Conservation (phyloP, 2,797 vertebrate species). For the Pangasius larnaudii region DNA sequence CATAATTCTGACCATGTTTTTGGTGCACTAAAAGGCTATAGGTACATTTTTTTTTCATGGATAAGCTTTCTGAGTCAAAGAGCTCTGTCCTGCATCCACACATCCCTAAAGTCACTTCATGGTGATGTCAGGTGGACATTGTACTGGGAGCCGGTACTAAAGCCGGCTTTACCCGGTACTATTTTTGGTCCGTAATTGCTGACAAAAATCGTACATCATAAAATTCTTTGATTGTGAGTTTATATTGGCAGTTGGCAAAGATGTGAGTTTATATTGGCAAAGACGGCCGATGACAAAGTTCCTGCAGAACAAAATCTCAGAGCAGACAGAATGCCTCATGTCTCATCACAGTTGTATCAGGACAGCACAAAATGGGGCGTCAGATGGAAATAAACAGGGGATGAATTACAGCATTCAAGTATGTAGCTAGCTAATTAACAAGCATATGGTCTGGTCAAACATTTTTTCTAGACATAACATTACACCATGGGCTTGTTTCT, state of each 20-base stretch:
- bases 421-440: background rate
- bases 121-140: background rate
- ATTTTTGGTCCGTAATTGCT: background rate
- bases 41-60: background rate
- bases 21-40: background rate
- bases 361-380: background rate
- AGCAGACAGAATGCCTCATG: background rate
- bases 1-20: background rate
- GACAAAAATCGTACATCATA: background rate
- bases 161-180: background rate
- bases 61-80: background rate
- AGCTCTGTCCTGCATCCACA: background rate
- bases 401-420: background rate
- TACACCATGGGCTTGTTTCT: background rate
- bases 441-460: background rate
- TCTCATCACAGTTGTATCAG: too few species aligned
- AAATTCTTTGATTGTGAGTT: background rate
- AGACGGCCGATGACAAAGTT: background rate
- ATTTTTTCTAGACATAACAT: slow-evolving; percentile 16
- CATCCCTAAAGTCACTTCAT: background rate
- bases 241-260: background rate
- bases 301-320: background rate
- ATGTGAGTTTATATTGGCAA: background rate
- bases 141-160: background rate
- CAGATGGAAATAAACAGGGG: background rate